Percentiles rank a stretch among this genome's conserved stretches.
phyloP scores from a whole-genome alignment of 37 sponge, comb jelly and placozoan species.

The Corticium candelabrum region DNA sequence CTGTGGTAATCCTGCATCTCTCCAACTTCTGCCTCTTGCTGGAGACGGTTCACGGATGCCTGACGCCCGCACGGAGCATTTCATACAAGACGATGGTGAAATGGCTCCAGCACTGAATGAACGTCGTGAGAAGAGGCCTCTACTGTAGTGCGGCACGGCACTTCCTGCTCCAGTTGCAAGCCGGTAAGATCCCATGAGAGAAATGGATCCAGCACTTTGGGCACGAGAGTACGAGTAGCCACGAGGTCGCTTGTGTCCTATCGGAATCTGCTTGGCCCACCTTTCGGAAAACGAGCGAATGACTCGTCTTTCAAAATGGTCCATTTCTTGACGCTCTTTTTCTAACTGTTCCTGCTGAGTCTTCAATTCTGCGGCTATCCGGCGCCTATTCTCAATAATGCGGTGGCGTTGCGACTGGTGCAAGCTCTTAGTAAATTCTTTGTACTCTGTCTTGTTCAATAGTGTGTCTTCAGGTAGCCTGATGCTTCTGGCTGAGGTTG shows the following conservation, averaged over 20 bases:
- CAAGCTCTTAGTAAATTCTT: not conserved
- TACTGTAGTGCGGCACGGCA: not conserved
- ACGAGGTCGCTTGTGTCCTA: not conserved
- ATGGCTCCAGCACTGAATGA: not conserved
- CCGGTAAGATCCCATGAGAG: not conserved
- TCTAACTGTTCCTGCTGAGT: not conserved
- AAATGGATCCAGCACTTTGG: not conserved
- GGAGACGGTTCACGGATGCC: not conserved
- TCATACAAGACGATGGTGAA: not conserved
- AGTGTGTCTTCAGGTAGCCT: not conserved
- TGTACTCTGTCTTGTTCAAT: not conserved
- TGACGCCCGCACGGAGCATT: not conserved
- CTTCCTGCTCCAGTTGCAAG: not conserved
- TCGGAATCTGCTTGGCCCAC: not conserved
- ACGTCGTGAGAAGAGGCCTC: not conserved
- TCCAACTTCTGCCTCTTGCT: too few relatives aligned
- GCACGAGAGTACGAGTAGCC: slow-evolving; percentile 1
- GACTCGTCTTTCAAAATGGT: not conserved
- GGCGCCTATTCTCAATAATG: not conserved
- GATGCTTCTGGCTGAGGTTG: not conserved
- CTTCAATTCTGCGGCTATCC: not conserved
- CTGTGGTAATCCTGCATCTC: too few relatives aligned
- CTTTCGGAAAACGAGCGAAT: not conserved
- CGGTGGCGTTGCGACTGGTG: not conserved
- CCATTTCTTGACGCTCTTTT: not conserved